Conservation (phyloP, 1,140 invertebrate genomes). For the Brachionus rubens region DNA sequence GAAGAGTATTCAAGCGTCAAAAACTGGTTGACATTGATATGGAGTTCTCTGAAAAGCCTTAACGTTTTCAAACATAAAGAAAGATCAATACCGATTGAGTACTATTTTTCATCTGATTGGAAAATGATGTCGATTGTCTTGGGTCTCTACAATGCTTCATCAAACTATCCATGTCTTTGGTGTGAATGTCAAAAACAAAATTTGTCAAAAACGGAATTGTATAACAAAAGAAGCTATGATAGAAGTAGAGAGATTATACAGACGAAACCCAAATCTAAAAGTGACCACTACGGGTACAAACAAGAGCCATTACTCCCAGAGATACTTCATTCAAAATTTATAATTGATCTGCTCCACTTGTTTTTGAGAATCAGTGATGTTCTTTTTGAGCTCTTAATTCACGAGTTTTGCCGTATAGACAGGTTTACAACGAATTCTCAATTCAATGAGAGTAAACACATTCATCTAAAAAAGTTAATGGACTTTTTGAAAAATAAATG, state of each 20-base stretch:
- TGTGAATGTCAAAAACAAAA: constrained; percentile 11
- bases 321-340: constrained; percentile 7
- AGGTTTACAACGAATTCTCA: not conserved
- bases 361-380: constrained; percentile 31
- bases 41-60: not conserved
- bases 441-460: not conserved
- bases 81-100: not conserved
- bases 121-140: constrained; percentile 6
- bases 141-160: constrained; percentile 29
- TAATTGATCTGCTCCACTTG: constrained; percentile 10
- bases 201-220: constrained; percentile 5
- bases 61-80: not conserved
- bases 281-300: constrained; percentile 27
- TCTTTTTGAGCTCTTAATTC: constrained; percentile 21
- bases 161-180: constrained; percentile 23
- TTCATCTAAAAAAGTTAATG: not conserved
- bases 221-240: constrained; percentile 1
- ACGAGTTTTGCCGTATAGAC: not conserved
- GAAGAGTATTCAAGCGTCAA: constrained; percentile 9
- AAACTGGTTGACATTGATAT: not conserved
- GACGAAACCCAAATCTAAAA: not conserved
- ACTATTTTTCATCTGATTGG: constrained; percentile 30
- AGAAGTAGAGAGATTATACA: not conserved
- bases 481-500: not conserved
- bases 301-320: not conserved